phyloP scores from a whole-genome alignment of 1,140 invertebrate species.

The Sinella curviseta region DNA sequence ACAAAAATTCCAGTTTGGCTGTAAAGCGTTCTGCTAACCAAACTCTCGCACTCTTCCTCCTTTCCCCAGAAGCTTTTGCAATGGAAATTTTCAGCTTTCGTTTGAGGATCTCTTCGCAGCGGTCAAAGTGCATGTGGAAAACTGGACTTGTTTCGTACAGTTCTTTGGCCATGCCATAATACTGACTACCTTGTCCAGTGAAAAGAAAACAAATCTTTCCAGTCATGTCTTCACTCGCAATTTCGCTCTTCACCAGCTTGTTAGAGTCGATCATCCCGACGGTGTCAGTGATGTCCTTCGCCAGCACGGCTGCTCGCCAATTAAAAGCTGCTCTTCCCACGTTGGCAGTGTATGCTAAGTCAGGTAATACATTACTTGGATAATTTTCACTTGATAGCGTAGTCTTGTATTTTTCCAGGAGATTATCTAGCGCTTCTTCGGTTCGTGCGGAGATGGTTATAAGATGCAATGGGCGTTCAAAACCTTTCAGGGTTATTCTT shows the following conservation, averaged over 20 bases:
- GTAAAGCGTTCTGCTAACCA: not conserved
- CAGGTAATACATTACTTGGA: not conserved
- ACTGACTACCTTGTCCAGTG: constrained; percentile 7
- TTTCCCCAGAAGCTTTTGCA: not conserved
- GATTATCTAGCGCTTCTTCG: not conserved
- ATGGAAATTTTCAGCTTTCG: not conserved
- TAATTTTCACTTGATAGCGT: not conserved
- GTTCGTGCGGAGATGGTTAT: constrained; percentile 1
- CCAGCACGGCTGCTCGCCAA: not conserved
- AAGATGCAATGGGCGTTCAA: not conserved
- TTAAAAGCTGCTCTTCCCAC: not conserved
- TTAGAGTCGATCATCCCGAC: not conserved
- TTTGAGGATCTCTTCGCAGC: not conserved
- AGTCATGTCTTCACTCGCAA: not conserved
- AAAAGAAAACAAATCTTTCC: constrained; percentile 9
- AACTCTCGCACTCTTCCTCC: not conserved
- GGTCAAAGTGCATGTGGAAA: constrained; percentile 20
- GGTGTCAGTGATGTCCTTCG: not conserved
- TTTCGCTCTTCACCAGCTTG: not conserved
- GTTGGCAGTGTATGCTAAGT: not conserved
- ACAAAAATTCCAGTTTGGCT: not conserved
- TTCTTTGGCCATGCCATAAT: not conserved
- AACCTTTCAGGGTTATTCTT: not conserved
- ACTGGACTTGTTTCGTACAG: constrained; percentile 8
- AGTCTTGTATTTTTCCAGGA: not conserved